phyloP scores from a whole-genome alignment of 2,113 vertebrate species.

The Vidua macroura region DNA sequence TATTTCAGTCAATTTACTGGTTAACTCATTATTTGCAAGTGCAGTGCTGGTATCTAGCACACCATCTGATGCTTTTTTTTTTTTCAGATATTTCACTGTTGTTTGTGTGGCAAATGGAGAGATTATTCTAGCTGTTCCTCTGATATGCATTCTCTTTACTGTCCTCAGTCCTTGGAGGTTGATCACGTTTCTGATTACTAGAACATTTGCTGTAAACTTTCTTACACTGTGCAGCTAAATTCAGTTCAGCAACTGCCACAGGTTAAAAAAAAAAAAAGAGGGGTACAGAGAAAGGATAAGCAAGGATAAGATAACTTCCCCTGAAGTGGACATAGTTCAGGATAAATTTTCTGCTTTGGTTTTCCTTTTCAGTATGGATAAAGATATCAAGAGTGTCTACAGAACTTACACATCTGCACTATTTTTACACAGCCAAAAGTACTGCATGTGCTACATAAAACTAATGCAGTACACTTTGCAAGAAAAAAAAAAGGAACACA shows the following conservation, averaged over 20 bases:
- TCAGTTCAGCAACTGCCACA: background rate
- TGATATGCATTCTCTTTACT: background rate
- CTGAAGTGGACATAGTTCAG: background rate
- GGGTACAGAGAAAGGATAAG: background rate
- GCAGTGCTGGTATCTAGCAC: background rate
- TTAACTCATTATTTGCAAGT: slow-evolving; percentile 62
- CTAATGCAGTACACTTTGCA: background rate
- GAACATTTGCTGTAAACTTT: background rate
- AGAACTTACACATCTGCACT: background rate
- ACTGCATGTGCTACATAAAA: background rate
- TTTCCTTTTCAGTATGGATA: background rate
- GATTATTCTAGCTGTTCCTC: background rate
- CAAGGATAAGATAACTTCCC: background rate
- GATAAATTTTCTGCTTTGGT: background rate
- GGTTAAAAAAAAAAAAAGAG: background rate
- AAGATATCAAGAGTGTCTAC: background rate
- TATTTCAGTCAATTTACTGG: slow-evolving; percentile 23
- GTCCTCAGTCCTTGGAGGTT: background rate
- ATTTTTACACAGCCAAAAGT: background rate
- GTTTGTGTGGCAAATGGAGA: background rate
- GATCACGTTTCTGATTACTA: background rate
- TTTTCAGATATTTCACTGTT: background rate
- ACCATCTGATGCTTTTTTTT: background rate
- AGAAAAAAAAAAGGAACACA: background rate
- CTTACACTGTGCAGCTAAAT: background rate